Evolutionary conservation across 2,888 invertebrate genomes (phyloP).

Genomic region (Trichacis sp.): DNA sequence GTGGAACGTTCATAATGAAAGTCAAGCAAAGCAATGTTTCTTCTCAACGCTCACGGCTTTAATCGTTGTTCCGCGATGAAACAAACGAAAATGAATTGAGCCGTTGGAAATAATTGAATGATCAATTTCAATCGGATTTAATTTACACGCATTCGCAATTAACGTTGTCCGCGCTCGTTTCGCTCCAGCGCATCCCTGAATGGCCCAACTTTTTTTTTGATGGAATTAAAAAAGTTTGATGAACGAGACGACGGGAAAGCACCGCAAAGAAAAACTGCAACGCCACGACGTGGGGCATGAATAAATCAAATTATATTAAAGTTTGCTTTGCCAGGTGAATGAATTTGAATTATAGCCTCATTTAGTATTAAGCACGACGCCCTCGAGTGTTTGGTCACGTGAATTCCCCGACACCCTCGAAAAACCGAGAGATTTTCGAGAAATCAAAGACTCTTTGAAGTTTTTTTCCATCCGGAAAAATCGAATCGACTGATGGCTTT

Average conservation of each 20-base stretch:
- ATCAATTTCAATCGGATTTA: not conserved
- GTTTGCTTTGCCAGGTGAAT: conserved; percentile 19
- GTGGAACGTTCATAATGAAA: too few relatives aligned
- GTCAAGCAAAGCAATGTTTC: too few relatives aligned
- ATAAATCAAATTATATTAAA: conserved; percentile 39
- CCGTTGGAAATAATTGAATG: not conserved
- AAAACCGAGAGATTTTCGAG: not conserved
- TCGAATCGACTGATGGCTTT: too few relatives aligned
- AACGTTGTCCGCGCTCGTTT: not conserved
- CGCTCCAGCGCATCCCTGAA: not conserved
- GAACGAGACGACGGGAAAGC: conserved; percentile 12
- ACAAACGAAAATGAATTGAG: not conserved
- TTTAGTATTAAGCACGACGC: conserved; percentile 28
- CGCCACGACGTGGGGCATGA: conserved; percentile 23
- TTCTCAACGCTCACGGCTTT: not conserved
- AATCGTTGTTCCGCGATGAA: not conserved
- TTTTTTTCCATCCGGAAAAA: not conserved
- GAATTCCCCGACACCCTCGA: conserved; percentile 9
- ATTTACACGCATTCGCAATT: conserved; percentile 1
- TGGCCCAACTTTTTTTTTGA: conserved; percentile 2
- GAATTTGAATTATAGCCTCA: conserved; percentile 24
- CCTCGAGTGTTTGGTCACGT: conserved; percentile 28
- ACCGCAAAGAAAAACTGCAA: conserved; percentile 21
- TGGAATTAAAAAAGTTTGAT: conserved; percentile 18
- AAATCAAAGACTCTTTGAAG: not conserved